Percentiles rank a stretch among this genome's conserved stretches.
Evolutionary conservation across 2,888 invertebrate genomes (phyloP).

Genomic region (Amblyteles armatorius): DNA sequence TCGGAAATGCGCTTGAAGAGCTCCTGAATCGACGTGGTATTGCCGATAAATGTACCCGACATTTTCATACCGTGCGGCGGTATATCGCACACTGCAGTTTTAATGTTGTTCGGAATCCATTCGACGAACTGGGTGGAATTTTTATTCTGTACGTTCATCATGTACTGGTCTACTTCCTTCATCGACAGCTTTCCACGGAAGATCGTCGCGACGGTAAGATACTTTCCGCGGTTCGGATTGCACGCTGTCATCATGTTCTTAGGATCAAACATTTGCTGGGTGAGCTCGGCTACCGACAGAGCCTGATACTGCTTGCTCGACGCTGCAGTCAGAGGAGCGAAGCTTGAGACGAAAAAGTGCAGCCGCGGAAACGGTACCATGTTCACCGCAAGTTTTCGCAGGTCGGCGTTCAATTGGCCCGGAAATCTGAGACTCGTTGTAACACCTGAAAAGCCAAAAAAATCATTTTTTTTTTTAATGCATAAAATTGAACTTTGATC

Average conservation of each 20-base stretch:
- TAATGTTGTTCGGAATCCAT: conserved; percentile 58
- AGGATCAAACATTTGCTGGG: conserved; percentile 62
- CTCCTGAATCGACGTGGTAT: conserved; percentile 53
- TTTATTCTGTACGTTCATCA: conserved; percentile 28
- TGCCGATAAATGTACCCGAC: conserved; percentile 52
- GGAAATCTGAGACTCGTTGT: conserved; percentile 53
- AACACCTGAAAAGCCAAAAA: conserved; percentile 24
- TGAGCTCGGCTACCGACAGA: conserved; percentile 25
- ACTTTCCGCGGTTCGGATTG: conserved; percentile 59
- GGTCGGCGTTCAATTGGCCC: conserved; percentile 44
- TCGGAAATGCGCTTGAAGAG: conserved; percentile 52
- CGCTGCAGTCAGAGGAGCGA: conserved; percentile 26
- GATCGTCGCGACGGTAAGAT: conserved; percentile 55
- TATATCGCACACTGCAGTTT: conserved; percentile 50
- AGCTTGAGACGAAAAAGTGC: conserved; percentile 41
- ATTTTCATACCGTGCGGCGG: conserved; percentile 53
- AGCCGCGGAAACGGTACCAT: conserved; percentile 48
- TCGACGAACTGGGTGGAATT: conserved; percentile 32
- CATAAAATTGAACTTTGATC: neutral
- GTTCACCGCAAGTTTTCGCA: conserved; percentile 16
- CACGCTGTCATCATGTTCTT: conserved; percentile 67
- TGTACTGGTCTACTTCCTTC: conserved; percentile 52
- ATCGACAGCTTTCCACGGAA: conserved; percentile 52
- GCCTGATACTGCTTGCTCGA: conserved; percentile 31
- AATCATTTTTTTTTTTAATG: neutral